Evolutionary conservation across 2,888 invertebrate species (phyloP), one percentile per base, ranked within the genome.

Genomic region (Mantis religiosa): DNA sequence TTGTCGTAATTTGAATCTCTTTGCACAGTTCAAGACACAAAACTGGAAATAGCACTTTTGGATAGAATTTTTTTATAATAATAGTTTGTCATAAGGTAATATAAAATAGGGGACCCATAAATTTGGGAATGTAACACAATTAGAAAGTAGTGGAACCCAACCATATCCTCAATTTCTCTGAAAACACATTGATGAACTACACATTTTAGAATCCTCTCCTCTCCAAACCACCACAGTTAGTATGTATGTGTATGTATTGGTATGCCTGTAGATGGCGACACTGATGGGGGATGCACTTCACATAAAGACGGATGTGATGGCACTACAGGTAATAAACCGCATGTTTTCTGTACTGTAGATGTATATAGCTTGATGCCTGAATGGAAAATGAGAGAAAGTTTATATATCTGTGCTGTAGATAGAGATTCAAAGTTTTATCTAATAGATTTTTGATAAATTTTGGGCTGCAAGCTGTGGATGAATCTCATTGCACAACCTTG

Each of bases 231-330:
- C 54, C 54, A 71, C 54, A 71, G 54, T 71, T 84, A 87, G 88
- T 27, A 84, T 89, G 82, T 89, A 81, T 90, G 82, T 90, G 41
- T 90, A 86, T 89, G 89, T 90, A 89, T 90, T 90, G 90, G 84
- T 89, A 85, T 90, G 88, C 88, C 90, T 87, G 88, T 90, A 90
- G 90, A 91, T 91, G 93, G 93, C 93, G 97, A 97, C 95, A 95
- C 97, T 95, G 97, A 93, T 92, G 93, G 93, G 92, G 97, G 97
- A 94, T 97, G 97, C 95, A 96, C 97, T 94, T 97, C 97, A 93
- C 97, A 98, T 95, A 96, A 97, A 94, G 97, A 98, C 94, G 97
- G 97, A 95, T 98, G 97, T 95, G 97, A 98, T 95, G 97, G 97
- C 94, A 97, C 97, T 95, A 97, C 97, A 97, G 97, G 96, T 96